phyloP scores from a whole-genome alignment of 2,113 vertebrate genomes.

The Crotalus tigris region DNA sequence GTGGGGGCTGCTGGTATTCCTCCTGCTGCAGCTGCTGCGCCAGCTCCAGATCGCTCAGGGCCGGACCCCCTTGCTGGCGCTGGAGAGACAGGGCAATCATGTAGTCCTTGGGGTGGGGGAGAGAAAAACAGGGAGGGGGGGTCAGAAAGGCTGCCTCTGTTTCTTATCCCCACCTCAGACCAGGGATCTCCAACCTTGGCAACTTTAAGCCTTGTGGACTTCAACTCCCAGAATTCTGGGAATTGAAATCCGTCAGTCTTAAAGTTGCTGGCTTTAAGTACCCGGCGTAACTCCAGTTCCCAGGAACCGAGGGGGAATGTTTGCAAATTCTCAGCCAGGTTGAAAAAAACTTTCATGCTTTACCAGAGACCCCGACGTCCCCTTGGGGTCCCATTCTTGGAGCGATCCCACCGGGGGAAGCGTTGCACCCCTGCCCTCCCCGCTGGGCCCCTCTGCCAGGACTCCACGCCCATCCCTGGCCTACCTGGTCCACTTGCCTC shows the following conservation, averaged over 20 bases:
- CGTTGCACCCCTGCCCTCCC: background rate
- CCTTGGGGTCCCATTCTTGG: background rate
- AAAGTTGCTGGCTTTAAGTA: too few species aligned
- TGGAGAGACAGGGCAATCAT: conserved; percentile 89
- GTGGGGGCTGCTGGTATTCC: conserved; percentile 79
- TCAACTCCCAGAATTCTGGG: background rate
- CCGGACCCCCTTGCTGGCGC: conserved; percentile 67
- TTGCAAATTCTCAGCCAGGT: background rate
- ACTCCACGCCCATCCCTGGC: background rate
- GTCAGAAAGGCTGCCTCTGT: background rate
- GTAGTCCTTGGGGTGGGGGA: conserved; percentile 76
- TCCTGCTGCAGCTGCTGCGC: conserved; percentile 89
- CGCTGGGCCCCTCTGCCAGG: background rate
- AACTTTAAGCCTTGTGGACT: background rate
- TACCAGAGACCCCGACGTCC: background rate
- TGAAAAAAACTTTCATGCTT: background rate
- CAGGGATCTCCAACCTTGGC: background rate
- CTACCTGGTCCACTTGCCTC: conserved; percentile 86
- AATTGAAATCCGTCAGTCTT: too few species aligned
- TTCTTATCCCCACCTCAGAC: background rate
- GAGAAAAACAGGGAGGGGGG: background rate
- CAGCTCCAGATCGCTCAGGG: conserved; percentile 88
- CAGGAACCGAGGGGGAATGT: background rate
- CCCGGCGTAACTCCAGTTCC: background rate
- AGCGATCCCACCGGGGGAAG: background rate